Conservation (phyloP, 2,888 invertebrate genomes). For the Agrypnus murinus region DNA sequence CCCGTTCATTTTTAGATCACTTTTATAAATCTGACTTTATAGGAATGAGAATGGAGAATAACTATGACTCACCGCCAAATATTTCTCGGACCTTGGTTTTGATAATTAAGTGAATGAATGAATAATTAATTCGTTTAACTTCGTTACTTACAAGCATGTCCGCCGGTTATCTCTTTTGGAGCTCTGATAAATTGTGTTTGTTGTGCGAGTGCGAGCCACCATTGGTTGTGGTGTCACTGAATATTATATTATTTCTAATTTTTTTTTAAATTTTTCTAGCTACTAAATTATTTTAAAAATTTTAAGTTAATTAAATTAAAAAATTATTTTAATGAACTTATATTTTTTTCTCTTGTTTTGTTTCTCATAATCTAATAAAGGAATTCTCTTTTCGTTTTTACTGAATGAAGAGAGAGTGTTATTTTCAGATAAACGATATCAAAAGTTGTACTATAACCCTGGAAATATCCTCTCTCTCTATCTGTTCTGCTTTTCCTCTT, state of each 20-base stretch:
- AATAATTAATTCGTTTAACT: slow-evolving; percentile 53
- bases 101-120: slow-evolving; percentile 57
- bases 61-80: slow-evolving; percentile 56
- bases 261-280: no score
- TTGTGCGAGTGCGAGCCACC: slow-evolving; percentile 14
- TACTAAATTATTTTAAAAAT: no score
- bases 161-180: slow-evolving; percentile 39
- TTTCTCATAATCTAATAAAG: no score
- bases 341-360: no score
- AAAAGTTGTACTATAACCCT: slow-evolving; percentile 6
- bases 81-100: slow-evolving; percentile 57
- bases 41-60: slow-evolving; percentile 50
- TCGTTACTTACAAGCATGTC: slow-evolving; percentile 47
- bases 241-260: no score
- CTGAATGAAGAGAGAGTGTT: background rate
- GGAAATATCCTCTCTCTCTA: background rate
- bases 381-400: no score
- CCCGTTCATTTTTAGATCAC: slow-evolving; percentile 48
- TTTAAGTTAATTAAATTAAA: no score
- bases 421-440: slow-evolving; percentile 16
- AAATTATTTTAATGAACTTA: no score
- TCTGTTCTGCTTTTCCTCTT: no score
- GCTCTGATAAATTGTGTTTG: slow-evolving; percentile 39
- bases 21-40: slow-evolving; percentile 48
- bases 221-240: slow-evolving; percentile 8